phyloP scores from a whole-genome alignment of 2,888 invertebrate genomes.

The Acrocyrtus sp. region DNA sequence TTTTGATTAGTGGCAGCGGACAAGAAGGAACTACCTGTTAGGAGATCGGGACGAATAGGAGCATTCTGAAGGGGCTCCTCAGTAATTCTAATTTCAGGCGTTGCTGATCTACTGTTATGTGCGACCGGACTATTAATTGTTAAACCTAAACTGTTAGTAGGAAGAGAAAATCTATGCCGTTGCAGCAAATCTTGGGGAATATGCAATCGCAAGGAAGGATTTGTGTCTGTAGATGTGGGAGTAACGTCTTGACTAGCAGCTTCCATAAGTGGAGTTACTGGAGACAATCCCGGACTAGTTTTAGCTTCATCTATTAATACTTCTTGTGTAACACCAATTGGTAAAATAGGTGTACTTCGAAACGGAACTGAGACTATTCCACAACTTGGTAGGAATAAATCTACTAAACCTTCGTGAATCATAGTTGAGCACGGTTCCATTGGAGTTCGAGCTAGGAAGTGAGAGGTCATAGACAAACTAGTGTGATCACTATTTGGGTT shows the following conservation, averaged over 20 bases:
- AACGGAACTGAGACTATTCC: slow-evolving; percentile 70
- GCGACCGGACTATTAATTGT: slow-evolving; percentile 9
- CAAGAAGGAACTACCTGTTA: background rate
- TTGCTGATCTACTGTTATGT: slow-evolving; percentile 67
- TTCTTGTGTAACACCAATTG: slow-evolving; percentile 9
- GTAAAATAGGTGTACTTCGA: slow-evolving; percentile 16
- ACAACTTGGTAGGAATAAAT: slow-evolving; percentile 71
- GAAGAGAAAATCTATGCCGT: slow-evolving; percentile 58
- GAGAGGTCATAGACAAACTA: background rate
- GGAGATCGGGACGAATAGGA: slow-evolving; percentile 33
- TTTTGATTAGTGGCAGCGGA: slow-evolving; percentile 15
- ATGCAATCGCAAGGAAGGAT: slow-evolving; percentile 23
- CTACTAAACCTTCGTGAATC: slow-evolving; percentile 19
- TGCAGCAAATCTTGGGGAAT: slow-evolving; percentile 44
- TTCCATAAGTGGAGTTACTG: slow-evolving; percentile 51
- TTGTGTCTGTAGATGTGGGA: slow-evolving; percentile 36
- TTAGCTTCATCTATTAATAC: slow-evolving; percentile 8
- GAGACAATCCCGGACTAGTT: slow-evolving; percentile 37
- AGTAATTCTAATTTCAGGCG: slow-evolving; percentile 74
- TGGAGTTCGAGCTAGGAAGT: slow-evolving; percentile 48
- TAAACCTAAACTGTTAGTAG: slow-evolving; percentile 55
- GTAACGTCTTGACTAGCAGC: slow-evolving; percentile 40
- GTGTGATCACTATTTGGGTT: background rate
- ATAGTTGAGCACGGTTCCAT: slow-evolving; percentile 8
- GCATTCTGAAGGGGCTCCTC: slow-evolving; percentile 64